Evolutionary conservation across 2,113 vertebrate genomes (phyloP), one percentile per base, ranked within the genome.

Genomic region (Urocynchramus pylzowi): DNA sequence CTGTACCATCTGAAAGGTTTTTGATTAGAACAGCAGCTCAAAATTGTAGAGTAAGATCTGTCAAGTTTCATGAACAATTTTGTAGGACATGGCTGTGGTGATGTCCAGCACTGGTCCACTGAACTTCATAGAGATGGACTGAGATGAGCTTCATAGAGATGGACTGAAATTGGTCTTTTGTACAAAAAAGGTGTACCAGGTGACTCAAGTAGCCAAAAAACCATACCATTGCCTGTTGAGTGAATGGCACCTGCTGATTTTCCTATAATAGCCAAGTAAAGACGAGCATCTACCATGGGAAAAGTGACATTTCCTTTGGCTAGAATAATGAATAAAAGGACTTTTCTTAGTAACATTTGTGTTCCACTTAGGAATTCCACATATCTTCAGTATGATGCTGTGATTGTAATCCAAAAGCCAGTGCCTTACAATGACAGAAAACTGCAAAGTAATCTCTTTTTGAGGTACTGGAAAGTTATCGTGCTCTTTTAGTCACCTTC

Each of bases 361-460:
- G n/a, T 39, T 47, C 23, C 44, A 11, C 42, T 54, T 54, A 35
- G 49, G 63, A 77, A 69, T 77, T 84, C 63, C 49, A 44, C 0
- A 0, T 42, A 49, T 69, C 27, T 63, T 56, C 0, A 0, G 31
- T 63, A 28, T 11, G 35, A 77, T 61, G 12, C 21, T 70, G 79
- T 70, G 41, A 70, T 49, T 37, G 31, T 49, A 77, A 49, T 76
- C 54, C 9, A 7, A 76, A 83, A 54, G 18, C 12, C n/a, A 41
- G 3, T 70, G 42, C 56, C 35, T 63, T 63, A 42, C 27, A 63
- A 47, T 61, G 41, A 75, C 54, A 83, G 70, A 77, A 77, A 12
- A 76, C n/a, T 69, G 49, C 26, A 42, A 69, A 61, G 49, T 69
- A 77, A 42, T 77, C n/a, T 47, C 39, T 49, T 60, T 76, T 47